Percentiles rank a stretch among this genome's conserved stretches.
phyloP scores from a whole-genome alignment of 2,113 vertebrate genomes.

The Vombatus ursinus region DNA sequence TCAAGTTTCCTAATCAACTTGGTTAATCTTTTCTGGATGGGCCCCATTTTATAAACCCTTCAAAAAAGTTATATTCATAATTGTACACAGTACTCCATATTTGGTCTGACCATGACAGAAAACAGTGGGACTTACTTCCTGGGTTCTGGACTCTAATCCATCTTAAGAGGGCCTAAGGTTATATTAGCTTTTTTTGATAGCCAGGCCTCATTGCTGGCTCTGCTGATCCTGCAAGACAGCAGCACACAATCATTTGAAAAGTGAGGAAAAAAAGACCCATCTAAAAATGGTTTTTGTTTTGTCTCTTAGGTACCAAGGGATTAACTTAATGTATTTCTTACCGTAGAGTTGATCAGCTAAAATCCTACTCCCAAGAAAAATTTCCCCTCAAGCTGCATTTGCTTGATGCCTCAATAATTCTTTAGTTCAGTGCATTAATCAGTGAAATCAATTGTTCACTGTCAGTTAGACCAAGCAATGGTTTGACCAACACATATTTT shows the following conservation, averaged over 20 bases:
- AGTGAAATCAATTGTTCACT: neutral
- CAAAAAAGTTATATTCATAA: neutral
- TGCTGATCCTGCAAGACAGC: neutral
- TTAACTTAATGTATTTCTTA: neutral
- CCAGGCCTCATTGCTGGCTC: neutral
- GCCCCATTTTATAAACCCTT: neutral
- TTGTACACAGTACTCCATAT: neutral
- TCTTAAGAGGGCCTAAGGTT: neutral
- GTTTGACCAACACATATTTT: neutral
- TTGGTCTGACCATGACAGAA: neutral
- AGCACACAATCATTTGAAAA: neutral
- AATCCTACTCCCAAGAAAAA: neutral
- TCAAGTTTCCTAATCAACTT: neutral
- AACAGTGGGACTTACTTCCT: neutral
- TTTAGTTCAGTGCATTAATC: neutral
- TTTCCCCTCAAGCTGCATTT: neutral
- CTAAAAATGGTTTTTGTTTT: neutral
- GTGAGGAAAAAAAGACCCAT: neutral
- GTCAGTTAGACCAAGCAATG: neutral
- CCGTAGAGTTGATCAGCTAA: neutral
- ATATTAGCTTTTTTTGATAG: neutral
- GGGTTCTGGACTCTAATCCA: neutral
- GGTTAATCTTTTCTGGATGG: neutral
- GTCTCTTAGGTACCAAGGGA: neutral
- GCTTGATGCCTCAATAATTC: neutral